phyloP scores from a whole-genome alignment of 2,113 vertebrate species.

The Uria lomvia region DNA sequence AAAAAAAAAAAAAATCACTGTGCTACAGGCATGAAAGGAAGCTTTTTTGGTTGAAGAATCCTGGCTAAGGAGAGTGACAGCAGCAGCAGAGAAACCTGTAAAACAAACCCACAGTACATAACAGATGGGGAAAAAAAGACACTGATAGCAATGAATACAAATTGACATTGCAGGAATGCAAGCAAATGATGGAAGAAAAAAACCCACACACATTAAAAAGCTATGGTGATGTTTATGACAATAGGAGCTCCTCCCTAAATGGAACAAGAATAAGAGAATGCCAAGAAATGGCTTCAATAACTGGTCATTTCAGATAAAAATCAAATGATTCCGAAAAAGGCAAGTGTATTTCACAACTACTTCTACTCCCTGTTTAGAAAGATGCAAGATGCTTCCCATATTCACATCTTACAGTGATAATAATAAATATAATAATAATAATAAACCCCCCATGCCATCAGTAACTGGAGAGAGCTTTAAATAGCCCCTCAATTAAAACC shows the following conservation, averaged over 20 bases:
- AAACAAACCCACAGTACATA: conserved; percentile 17
- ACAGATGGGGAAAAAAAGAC: conserved; percentile 33
- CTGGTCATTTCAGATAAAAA: background rate
- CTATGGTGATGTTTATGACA: background rate
- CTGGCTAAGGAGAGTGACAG: background rate
- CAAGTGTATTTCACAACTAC: background rate
- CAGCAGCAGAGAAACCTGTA: conserved; percentile 15
- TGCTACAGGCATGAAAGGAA: background rate
- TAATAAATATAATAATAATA: no score
- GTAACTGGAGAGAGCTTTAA: background rate
- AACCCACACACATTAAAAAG: background rate
- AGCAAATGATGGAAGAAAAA: background rate
- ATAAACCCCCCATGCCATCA: background rate
- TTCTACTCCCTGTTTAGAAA: background rate
- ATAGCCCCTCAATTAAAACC: background rate
- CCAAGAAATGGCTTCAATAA: background rate
- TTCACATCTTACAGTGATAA: background rate
- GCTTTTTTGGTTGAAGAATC: conserved; percentile 1
- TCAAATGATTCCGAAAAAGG: background rate
- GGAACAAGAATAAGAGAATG: background rate
- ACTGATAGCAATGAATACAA: conserved; percentile 31
- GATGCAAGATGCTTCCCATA: background rate
- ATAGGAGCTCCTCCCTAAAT: background rate
- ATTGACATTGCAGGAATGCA: conserved; percentile 7
- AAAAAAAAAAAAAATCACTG: background rate